A percentile compares a stretch with the other conserved stretches of the same genome.
Evolutionary conservation across 2,797 vertebrate species (phyloP).

Genomic region (Hephaestus fuliginosus): DNA sequence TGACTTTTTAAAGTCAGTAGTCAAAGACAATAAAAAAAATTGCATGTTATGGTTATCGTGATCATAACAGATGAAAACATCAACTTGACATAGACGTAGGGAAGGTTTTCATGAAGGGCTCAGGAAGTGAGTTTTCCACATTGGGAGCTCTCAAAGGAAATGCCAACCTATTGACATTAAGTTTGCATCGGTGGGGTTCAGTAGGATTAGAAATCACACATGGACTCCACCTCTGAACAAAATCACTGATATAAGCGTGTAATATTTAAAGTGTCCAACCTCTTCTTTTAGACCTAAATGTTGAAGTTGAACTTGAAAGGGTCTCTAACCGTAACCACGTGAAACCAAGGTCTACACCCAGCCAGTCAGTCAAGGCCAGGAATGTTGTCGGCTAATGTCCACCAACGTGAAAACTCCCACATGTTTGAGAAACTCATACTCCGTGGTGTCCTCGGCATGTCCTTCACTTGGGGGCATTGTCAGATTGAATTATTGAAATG

Average conservation of each 20-base stretch:
- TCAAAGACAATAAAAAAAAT: not conserved
- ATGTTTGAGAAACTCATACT: conserved; percentile 40
- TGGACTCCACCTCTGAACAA: not conserved
- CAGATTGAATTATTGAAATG: conserved; percentile 67
- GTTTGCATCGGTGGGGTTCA: no score
- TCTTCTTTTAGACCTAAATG: not conserved
- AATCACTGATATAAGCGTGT: not conserved
- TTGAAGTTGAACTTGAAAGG: not conserved
- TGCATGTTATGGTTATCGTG: not conserved
- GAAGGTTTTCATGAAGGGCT: no score
- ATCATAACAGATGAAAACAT: not conserved
- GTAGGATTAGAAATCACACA: no score
- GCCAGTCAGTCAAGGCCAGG: not conserved
- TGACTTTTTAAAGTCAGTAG: not conserved
- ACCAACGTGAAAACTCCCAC: conserved; percentile 29
- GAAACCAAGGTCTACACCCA: conserved; percentile 9
- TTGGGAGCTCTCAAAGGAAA: no score
- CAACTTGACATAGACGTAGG: not conserved
- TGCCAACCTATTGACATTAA: no score
- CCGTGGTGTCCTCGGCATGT: conserved; percentile 49
- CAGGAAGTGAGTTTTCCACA: no score
- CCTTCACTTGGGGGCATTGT: conserved; percentile 66
- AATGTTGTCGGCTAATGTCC: conserved; percentile 26
- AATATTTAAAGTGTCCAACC: conserved; percentile 1
- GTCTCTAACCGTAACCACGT: not conserved